Percentiles rank a stretch among this genome's conserved stretches.
phyloP scores from a whole-genome alignment of 2,113 vertebrate genomes.

The Mustela nigripes region DNA sequence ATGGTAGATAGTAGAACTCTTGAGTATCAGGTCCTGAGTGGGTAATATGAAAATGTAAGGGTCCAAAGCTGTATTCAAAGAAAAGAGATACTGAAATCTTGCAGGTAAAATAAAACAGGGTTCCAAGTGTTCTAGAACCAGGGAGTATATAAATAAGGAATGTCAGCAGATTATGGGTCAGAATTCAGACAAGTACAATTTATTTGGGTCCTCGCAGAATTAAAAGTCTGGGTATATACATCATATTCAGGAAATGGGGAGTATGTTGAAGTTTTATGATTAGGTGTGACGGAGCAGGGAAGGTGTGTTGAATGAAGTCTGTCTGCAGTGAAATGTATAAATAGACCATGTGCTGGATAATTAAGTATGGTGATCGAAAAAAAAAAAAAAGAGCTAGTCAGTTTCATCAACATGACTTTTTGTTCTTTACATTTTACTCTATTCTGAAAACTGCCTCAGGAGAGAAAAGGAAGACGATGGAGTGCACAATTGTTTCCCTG shows the following conservation, averaged over 20 bases:
- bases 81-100: neutral
- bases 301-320: neutral
- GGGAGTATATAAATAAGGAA: neutral
- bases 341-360: neutral
- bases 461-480: neutral
- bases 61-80: neutral
- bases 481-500: neutral
- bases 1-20: neutral
- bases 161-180: neutral
- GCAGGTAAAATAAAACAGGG: neutral
- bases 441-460: constrained; percentile 10
- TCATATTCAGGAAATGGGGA: neutral
- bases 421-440: neutral
- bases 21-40: neutral
- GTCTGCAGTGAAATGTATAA: neutral
- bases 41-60: neutral
- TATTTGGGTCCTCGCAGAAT: neutral
- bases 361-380: neutral
- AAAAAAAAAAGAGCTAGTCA: neutral
- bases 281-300: neutral
- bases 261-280: neutral
- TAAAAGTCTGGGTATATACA: neutral
- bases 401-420: neutral
- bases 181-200: neutral
- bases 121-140: neutral